phyloP scores from a whole-genome alignment of 2,113 vertebrate species.

The Microcebus jonahi region DNA sequence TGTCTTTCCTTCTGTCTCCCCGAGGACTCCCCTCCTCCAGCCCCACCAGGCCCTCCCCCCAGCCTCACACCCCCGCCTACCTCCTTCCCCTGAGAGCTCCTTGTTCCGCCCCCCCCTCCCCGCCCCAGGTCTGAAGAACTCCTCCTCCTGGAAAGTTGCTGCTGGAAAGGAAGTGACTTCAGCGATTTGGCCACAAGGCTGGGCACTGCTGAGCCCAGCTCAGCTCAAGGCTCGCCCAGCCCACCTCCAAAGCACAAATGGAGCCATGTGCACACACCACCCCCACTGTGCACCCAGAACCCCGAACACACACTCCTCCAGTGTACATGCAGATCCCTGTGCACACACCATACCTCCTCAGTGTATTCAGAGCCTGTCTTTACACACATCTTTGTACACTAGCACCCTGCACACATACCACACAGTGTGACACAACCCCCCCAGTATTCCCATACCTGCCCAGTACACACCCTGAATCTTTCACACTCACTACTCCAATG shows the following conservation, averaged over 20 bases:
- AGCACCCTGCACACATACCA: neutral
- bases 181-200: conserved; percentile 78
- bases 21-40: conserved; percentile 72
- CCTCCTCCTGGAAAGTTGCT: conserved; percentile 76
- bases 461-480: neutral
- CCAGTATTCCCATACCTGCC: neutral
- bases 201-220: conserved; percentile 77
- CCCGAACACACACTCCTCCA: neutral
- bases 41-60: conserved; percentile 61
- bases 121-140: conserved; percentile 76
- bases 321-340: neutral
- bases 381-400: neutral
- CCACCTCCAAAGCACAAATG: conserved; percentile 68
- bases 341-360: neutral
- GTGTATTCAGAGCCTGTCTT: neutral
- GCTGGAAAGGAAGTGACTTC: conserved; percentile 83
- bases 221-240: conserved; percentile 61
- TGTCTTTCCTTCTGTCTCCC: conserved; percentile 73
- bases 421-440: neutral
- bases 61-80: conserved; percentile 53
- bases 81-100: conserved; percentile 66
- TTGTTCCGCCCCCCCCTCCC: conserved; percentile 13
- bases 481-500: neutral
- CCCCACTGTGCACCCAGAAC: conserved; percentile 11
- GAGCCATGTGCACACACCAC: conserved; percentile 51